phyloP scores from a whole-genome alignment of 2,888 invertebrate genomes.

The Nomada ferruginata region DNA sequence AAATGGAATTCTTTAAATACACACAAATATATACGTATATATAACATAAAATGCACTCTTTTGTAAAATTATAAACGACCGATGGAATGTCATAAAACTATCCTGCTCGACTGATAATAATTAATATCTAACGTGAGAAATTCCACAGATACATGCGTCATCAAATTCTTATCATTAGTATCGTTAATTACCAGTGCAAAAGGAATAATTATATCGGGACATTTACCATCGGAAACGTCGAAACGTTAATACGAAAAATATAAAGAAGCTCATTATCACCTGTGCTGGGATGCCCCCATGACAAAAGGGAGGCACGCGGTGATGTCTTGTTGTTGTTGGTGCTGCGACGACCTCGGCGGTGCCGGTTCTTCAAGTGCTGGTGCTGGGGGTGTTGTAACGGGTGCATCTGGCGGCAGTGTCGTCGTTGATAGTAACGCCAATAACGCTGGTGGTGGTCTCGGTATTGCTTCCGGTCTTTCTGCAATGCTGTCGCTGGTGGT shows the following conservation, averaged over 20 bases:
- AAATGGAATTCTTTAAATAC: background rate
- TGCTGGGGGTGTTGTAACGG: slow-evolving; percentile 49
- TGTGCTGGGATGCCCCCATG: slow-evolving; percentile 77
- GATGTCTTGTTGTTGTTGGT: slow-evolving; percentile 80
- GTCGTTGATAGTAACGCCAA: slow-evolving; percentile 55
- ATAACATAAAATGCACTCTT: too few species aligned
- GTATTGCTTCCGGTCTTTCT: slow-evolving; percentile 84
- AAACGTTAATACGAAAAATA: background rate
- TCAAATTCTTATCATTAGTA: too few species aligned
- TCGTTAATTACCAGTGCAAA: too few species aligned
- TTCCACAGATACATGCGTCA: background rate
- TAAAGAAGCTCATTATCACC: background rate
- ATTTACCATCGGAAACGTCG: background rate
- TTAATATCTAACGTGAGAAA: background rate
- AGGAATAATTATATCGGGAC: too few species aligned
- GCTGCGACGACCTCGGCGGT: slow-evolving; percentile 73
- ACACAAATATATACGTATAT: too few species aligned
- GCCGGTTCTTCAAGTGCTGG: slow-evolving; percentile 55
- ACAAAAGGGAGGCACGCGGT: slow-evolving; percentile 74
- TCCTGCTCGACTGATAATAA: too few species aligned
- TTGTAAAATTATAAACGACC: too few species aligned
- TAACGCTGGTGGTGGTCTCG: slow-evolving; percentile 76
- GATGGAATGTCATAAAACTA: too few species aligned
- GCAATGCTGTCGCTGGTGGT: slow-evolving; percentile 90
- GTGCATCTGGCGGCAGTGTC: slow-evolving; percentile 49